Base-by-base conservation (phyloP, 2,888 invertebrate species). In the Tipula confusa region DNA sequence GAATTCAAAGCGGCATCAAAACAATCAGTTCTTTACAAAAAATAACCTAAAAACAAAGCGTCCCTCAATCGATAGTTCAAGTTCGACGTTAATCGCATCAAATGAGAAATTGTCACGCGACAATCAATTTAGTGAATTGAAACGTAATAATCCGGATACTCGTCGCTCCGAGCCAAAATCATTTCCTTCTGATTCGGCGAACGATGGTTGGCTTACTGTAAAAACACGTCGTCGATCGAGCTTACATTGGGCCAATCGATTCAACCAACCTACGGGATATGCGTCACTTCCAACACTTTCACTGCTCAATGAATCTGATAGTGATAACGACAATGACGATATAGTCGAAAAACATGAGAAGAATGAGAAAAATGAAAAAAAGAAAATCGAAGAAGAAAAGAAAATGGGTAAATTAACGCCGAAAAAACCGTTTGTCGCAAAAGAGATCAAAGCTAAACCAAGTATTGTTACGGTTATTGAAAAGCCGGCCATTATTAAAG, bases 191-290 rank as follows among this genome's bases (percentile, higher is more conserved):
- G 86, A 86, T 0, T 43, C 82, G 33, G 88, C 88, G 24, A 87
- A 92, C 64, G 95, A 95, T 86, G 98, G 97, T 0, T 98, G 97
- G 98, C 92, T 97, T 85, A 97, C 96, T 0, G 98, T 98, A 0
- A 94, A 96, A 86, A 94, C 94, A 82, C 92, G 94, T 48, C 91
- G 95, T 29, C 91, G 93, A 82, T 92, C 92, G 0, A 93, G 93
- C 87, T 92, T 93, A 15, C 93, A 93, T 85, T 94, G 94, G 94
- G 91, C 93, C 0, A 94, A 94, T 85, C 92, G 96, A 84, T 96
- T 95, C 87, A 92, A 95, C 87, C 94, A 95, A 87, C 95, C 96
- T 0, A 95, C 95, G 1, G 95, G 95, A 0, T 96, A 96, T 0
- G 94, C 94, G 0, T 96, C 96, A 85, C 88, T 96, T 83, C 96